A percentile compares a stretch with the other conserved stretches of the same genome.
Conservation (phyloP, 1,140 invertebrate species). For the Solenopsis invicta region DNA sequence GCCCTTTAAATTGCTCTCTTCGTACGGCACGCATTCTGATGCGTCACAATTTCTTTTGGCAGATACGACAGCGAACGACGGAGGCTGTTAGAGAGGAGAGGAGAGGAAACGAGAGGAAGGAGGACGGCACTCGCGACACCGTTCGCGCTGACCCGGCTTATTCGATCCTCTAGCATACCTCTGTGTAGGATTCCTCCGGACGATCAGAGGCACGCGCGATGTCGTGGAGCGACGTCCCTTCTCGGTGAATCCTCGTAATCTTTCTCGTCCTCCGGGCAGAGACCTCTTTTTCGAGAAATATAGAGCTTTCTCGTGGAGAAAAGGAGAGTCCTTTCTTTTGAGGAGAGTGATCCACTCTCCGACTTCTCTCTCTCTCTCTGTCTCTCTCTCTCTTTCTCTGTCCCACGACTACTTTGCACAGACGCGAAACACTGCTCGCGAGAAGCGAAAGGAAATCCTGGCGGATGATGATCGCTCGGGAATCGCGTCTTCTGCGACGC, state of each 20-base stretch:
- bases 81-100: too few relatives aligned
- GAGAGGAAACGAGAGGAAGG: background rate
- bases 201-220: background rate
- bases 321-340: background rate
- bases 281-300: background rate
- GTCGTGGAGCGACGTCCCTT: background rate
- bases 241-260: background rate
- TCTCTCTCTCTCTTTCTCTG: too few relatives aligned
- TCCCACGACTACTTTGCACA: background rate
- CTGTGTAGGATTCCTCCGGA: background rate
- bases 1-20: background rate
- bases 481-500: background rate
- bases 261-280: background rate
- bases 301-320: background rate
- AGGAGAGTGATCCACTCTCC: background rate
- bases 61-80: background rate
- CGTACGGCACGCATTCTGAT: background rate
- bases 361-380: too few relatives aligned
- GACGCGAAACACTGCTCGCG: background rate
- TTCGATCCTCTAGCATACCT: slow-evolving; percentile 18
- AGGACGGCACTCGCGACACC: background rate
- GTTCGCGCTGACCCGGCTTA: background rate
- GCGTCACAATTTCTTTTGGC: background rate
- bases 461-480: background rate
- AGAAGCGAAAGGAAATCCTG: background rate